Percentiles rank a stretch among this genome's conserved stretches.
phyloP scores from a whole-genome alignment of 2,797 vertebrate species.

The Brachymystax lenok region DNA sequence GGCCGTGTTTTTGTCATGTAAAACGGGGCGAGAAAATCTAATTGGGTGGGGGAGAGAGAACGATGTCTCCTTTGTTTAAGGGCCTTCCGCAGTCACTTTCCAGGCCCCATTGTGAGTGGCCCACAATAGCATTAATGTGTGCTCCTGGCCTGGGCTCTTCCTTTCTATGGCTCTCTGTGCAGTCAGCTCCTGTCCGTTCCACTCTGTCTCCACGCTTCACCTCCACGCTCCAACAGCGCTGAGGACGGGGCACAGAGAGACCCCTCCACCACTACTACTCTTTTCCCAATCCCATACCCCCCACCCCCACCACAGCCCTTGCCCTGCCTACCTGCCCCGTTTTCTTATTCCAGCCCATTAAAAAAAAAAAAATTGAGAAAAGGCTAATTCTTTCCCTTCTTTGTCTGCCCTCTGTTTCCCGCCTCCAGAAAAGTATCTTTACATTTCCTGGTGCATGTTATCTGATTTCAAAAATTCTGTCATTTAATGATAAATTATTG shows the following conservation, averaged over 20 bases:
- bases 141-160: constrained; percentile 71
- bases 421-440: constrained; percentile 41
- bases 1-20: constrained; percentile 78
- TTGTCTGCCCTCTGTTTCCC: constrained; percentile 45
- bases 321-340: constrained; percentile 16
- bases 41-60: constrained; percentile 74
- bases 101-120: constrained; percentile 79
- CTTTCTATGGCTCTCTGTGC: constrained; percentile 74
- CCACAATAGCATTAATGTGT: constrained; percentile 87
- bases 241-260: constrained; percentile 55
- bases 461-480: constrained; percentile 50
- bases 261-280: constrained; percentile 15
- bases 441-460: constrained; percentile 35
- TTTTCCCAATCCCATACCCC: constrained; percentile 40
- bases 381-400: constrained; percentile 39
- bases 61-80: constrained; percentile 80
- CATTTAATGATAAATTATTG: constrained; percentile 56
- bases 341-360: constrained; percentile 55
- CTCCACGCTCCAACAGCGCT: constrained; percentile 70
- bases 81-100: constrained; percentile 82
- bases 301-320: constrained; percentile 17
- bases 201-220: constrained; percentile 79
- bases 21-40: constrained; percentile 76
- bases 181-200: constrained; percentile 86
- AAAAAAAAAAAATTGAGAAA: constrained; percentile 49